A percentile compares a stretch with the other conserved stretches of the same genome.
Evolutionary conservation across 2,113 vertebrate genomes (phyloP).

Genomic region (Anseranas semipalmata): DNA sequence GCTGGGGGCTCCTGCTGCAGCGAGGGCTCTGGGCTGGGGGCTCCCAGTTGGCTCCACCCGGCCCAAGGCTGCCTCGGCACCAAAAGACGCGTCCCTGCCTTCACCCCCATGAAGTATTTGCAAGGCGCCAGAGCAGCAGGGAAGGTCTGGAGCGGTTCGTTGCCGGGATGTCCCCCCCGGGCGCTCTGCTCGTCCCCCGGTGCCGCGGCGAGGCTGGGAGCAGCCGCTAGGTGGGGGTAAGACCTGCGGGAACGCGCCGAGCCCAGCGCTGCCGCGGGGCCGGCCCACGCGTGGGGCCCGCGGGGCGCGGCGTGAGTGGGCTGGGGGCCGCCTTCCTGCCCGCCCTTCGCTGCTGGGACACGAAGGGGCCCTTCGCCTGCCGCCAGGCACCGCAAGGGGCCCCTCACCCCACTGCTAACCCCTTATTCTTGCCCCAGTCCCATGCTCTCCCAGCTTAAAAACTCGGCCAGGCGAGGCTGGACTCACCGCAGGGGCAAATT

Average conservation of each 20-base stretch:
- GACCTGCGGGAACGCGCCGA: background rate
- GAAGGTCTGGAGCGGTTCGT: background rate
- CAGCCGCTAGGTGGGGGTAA: background rate
- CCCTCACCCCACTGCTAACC: background rate
- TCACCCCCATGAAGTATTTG: background rate
- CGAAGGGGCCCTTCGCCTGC: too few relatives aligned
- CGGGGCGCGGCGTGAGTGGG: too few relatives aligned
- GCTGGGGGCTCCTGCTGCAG: background rate
- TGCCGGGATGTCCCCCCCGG: background rate
- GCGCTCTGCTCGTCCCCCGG: background rate
- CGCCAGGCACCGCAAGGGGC: background rate
- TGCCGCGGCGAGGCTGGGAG: background rate
- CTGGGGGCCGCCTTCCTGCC: background rate
- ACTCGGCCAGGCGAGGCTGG: fast-evolving
- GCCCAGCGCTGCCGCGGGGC: background rate
- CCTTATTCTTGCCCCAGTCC: background rate
- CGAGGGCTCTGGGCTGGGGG: background rate
- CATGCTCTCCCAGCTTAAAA: background rate
- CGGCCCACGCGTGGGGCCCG: background rate
- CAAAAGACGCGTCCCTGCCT: background rate
- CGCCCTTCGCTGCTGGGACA: background rate
- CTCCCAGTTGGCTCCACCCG: background rate
- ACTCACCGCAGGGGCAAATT: background rate
- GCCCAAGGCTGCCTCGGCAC: background rate
- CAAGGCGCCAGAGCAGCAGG: background rate